These are phyloP conservation scores for Stichodactyla mertensii DNA, from an alignment of 64 coral and sea anemone genomes.

Conservation along the genomic window DNA sequence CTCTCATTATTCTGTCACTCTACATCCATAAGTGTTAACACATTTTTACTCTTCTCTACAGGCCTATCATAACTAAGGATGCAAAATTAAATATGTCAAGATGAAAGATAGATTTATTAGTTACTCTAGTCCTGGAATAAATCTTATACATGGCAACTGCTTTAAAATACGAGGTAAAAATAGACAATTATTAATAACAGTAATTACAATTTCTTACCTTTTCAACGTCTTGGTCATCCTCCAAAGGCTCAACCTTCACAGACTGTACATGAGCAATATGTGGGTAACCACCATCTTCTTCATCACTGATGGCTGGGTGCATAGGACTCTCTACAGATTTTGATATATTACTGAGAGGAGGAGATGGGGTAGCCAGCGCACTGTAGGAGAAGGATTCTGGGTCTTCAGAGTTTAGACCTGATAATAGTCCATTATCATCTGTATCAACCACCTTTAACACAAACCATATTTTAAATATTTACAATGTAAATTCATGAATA, in stretches of 20 bases:
- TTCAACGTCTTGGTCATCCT: constrained; percentile 72
- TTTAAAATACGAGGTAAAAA: no score
- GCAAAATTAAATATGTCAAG: no score
- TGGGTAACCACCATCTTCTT: constrained; percentile 65
- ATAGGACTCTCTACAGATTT: constrained; percentile 37
- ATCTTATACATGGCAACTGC: no score
- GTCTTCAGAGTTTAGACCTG: constrained; percentile 39
- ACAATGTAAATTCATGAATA: not conserved
- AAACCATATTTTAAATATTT: not conserved
- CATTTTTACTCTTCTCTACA: no score
- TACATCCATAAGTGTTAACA: no score
- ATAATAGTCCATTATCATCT: constrained; percentile 57
- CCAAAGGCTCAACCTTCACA: constrained; percentile 80
- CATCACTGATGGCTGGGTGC: constrained; percentile 48
- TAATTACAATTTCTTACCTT: constrained; percentile 21
- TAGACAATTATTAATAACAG: no score
- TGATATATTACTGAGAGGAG: constrained; percentile 59
- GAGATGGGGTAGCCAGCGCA: constrained; percentile 52
- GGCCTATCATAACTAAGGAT: no score
- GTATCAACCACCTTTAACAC: constrained; percentile 63
- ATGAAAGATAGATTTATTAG: no score
- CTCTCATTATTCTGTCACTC: no score
- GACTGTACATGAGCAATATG: constrained; percentile 85
- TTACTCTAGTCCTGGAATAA: no score
- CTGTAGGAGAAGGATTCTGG: constrained; percentile 36